A percentile compares a stretch with the other conserved stretches of the same genome.
Conservation (phyloP, 2,888 invertebrate genomes). For the Anoplius nigerrimus region DNA sequence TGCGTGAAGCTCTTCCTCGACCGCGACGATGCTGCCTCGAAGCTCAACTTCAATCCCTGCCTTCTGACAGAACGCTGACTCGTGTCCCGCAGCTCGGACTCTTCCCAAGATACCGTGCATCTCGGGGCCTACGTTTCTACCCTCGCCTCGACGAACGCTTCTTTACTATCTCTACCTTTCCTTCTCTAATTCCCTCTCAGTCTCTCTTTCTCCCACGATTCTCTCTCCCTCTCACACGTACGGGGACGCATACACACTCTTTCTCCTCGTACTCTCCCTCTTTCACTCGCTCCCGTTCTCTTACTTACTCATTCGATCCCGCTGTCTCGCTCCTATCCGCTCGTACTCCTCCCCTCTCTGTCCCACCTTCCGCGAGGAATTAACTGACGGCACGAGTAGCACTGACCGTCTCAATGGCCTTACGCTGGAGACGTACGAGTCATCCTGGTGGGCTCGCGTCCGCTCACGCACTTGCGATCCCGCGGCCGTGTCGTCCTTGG, state of each 20-base stretch:
- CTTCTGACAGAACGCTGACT: no score
- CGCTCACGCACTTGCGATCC: slow-evolving; percentile 7
- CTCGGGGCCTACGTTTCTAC: slow-evolving; percentile 26
- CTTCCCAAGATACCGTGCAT: slow-evolving; percentile 46
- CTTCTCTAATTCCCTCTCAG: not conserved
- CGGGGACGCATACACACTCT: not conserved
- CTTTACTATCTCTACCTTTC: not conserved
- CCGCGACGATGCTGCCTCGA: not conserved
- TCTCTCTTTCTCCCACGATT: slow-evolving; percentile 7
- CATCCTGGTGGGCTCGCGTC: not conserved
- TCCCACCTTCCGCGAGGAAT: not conserved
- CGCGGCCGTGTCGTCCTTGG: slow-evolving; percentile 14
- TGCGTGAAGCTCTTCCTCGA: not conserved
- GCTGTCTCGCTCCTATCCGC: slow-evolving; percentile 22
- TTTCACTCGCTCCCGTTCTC: slow-evolving; percentile 11
- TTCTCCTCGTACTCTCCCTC: not conserved
- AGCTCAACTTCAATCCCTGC: no score
- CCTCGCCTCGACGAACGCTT: slow-evolving; percentile 17
- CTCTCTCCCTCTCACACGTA: not conserved
- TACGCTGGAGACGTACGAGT: slow-evolving; percentile 8
- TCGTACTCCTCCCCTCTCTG: not conserved
- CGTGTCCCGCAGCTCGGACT: slow-evolving; percentile 48
- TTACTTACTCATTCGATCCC: slow-evolving; percentile 14
- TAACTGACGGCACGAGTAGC: slow-evolving; percentile 8
- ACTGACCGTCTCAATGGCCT: slow-evolving; percentile 7